A percentile compares a stretch with the other conserved stretches of the same genome.
These are phyloP conservation scores for Ochropleura leucogaster DNA, from an alignment of 2,888 invertebrate genomes.

Conservation along the genomic window DNA sequence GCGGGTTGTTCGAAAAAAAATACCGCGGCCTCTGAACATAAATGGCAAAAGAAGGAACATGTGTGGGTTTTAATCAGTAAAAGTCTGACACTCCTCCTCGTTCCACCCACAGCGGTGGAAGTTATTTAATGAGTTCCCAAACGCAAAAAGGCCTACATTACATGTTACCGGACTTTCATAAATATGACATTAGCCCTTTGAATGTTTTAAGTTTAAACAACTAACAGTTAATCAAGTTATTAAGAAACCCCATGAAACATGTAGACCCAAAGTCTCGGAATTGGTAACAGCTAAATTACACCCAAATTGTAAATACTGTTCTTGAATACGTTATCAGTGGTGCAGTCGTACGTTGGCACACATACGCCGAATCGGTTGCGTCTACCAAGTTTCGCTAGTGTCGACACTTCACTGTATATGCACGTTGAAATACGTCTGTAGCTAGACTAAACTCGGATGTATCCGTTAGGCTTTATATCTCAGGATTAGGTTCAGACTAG, in stretches of 20 bases:
- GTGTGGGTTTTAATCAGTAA: too few relatives aligned
- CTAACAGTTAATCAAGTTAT: background rate
- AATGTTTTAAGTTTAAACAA: too few relatives aligned
- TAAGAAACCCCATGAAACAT: background rate
- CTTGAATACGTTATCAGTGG: constrained; percentile 35
- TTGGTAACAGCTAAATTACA: background rate
- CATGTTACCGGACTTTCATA: background rate
- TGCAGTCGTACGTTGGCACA: background rate
- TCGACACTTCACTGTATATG: constrained; percentile 17
- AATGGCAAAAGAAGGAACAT: too few relatives aligned
- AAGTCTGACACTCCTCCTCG: too few relatives aligned
- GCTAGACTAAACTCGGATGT: constrained; percentile 28
- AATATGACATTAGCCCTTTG: background rate
- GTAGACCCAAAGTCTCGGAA: background rate
- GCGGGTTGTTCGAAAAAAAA: too few relatives aligned
- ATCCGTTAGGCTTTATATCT: constrained; percentile 35
- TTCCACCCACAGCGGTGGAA: too few relatives aligned
- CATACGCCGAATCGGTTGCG: constrained; percentile 14
- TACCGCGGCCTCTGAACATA: too few relatives aligned
- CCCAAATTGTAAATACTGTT: constrained; percentile 2
- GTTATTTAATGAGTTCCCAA: too few relatives aligned
- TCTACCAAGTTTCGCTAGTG: constrained; percentile 35
- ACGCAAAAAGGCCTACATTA: background rate
- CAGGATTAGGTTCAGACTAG: constrained; percentile 19
- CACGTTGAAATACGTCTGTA: constrained; percentile 33